Evolutionary conservation across 1,140 invertebrate genomes (phyloP).

Genomic region (Saccostrea glomerata): DNA sequence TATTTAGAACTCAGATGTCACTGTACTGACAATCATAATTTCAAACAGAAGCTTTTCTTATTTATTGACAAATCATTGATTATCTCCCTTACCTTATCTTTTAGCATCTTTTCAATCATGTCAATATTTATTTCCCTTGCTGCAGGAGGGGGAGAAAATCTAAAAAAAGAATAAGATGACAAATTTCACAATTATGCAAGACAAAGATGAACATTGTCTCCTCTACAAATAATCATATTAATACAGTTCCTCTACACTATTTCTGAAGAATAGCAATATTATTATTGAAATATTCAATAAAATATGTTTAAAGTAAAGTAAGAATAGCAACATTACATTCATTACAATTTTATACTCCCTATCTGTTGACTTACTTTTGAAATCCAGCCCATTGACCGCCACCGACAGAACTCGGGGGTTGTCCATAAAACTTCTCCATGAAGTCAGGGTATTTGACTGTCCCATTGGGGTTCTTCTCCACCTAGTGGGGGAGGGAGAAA

Average conservation of each 20-base stretch:
- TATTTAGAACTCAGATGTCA: neutral
- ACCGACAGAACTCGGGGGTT: constrained; percentile 16
- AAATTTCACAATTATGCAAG: neutral
- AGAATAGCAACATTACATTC: no score
- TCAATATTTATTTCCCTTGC: constrained; percentile 73
- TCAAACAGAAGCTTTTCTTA: neutral
- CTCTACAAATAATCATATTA: no score
- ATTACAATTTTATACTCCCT: no score
- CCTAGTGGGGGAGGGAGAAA: constrained; percentile 56
- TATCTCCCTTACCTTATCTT: constrained; percentile 69
- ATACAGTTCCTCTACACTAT: no score
- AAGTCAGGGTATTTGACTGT: constrained; percentile 73
- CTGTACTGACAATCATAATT: neutral
- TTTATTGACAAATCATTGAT: neutral
- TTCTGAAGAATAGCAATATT: no score
- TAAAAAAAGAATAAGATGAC: constrained; percentile 24
- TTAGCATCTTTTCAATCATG: constrained; percentile 74
- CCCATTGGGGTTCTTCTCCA: constrained; percentile 68
- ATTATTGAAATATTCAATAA: no score
- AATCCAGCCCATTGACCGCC: constrained; percentile 40
- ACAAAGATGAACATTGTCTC: no score
- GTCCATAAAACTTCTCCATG: constrained; percentile 73
- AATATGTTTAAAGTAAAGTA: no score
- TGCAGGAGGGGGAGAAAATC: constrained; percentile 58
- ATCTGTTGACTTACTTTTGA: constrained; percentile 42